Evolutionary conservation across 2,113 vertebrate species (phyloP), one percentile per base, ranked within the genome.

Genomic region (Lanius ludovicianus): DNA sequence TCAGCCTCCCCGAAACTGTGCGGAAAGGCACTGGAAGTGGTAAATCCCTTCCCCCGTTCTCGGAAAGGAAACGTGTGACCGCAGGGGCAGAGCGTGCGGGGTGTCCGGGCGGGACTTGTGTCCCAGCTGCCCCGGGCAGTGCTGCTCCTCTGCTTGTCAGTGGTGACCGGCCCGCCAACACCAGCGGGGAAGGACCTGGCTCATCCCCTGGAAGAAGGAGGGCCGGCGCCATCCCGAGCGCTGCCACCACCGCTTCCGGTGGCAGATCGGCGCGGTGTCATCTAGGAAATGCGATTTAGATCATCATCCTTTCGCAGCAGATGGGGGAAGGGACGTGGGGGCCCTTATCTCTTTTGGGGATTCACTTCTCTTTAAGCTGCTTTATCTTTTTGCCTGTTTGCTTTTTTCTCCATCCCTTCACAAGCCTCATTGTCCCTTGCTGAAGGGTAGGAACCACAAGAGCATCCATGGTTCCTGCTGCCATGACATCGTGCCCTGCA

Each of bases 251-350:
- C 0, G 13, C 74, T 92, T 95, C 94, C 84, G 62, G 87, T 2
- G 0, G 78, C 89, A 46, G 30, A 41, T 74, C 16, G 2, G 87
- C 44, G 9, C 3, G 5, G 30, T 94, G 91, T 93, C 93, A 94
- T 96, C 94, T 68, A 89, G 96, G 94, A 97, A 97, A 91, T 68
- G 80, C 13, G 31, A 81, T 95, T 95, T 94, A 91, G 73, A 95
- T 97, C 94, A 95, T 87, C 89, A 91, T 94, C 91, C 96, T 96
- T 87, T 91, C 0, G 3, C 81, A 82, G 80, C 62, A 31, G 77
- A 65, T 76, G 92, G 92, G 88, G 88, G 93, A 91, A 69, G 94
- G 91, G 95, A 91, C 11, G 28, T 75, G 86, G 84, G 67, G 89
- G 70, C 90, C 94, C 89, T 89, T 62, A 18, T 53, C 73, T 89